Evolutionary conservation across 1,140 invertebrate genomes (phyloP).

Genomic region (Parasteatoda tepidariorum): DNA sequence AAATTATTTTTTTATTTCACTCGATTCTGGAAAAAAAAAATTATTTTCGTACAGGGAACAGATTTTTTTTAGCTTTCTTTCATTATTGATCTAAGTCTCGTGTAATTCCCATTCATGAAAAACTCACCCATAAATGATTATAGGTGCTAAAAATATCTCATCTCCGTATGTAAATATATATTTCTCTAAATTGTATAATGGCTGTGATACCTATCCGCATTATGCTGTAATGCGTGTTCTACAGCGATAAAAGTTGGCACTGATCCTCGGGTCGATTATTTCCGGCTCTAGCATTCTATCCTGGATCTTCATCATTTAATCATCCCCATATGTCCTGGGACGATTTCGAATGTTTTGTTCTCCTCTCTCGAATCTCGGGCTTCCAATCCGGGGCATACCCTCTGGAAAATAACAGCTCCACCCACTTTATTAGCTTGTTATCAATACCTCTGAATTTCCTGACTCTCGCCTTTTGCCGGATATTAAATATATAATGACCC

Average conservation of each 20-base stretch:
- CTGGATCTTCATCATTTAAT: conserved; percentile 3
- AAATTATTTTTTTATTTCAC: too few species aligned
- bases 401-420: not conserved
- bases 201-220: conserved; percentile 7
- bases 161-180: too few species aligned
- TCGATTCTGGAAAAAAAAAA: too few species aligned
- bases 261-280: conserved; percentile 32
- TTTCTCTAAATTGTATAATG: too few species aligned
- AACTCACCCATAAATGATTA: too few species aligned
- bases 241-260: conserved; percentile 54
- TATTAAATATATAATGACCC: not conserved
- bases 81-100: too few species aligned
- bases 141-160: too few species aligned
- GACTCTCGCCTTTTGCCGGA: not conserved
- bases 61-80: too few species aligned
- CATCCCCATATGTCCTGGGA: not conserved
- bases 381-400: not conserved
- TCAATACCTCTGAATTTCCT: not conserved
- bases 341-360: not conserved
- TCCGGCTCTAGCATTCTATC: not conserved
- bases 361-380: not conserved
- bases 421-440: not conserved
- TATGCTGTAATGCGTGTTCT: conserved; percentile 42
- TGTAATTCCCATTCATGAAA: too few species aligned
- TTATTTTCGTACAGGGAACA: too few species aligned